phyloP scores from a whole-genome alignment of 2,113 vertebrate genomes.

The Morone saxatilis region DNA sequence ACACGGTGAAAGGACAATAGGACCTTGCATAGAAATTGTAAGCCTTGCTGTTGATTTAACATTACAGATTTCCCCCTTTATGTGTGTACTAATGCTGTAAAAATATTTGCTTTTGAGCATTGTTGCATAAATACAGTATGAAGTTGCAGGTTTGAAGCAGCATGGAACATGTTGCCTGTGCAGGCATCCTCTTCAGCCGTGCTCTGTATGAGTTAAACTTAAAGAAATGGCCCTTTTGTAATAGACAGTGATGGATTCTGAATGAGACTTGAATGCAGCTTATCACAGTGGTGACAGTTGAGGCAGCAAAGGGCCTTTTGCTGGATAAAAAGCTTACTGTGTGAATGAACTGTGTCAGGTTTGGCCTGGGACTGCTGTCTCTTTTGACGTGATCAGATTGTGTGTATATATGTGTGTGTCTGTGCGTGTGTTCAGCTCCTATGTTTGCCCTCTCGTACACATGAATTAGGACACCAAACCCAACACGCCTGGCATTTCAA shows the following conservation, averaged over 20 bases:
- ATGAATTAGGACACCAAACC: slow-evolving; percentile 69
- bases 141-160: not conserved
- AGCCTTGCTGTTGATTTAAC: not conserved
- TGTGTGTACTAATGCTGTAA: not conserved
- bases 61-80: not conserved
- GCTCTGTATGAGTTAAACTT: not conserved
- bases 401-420: slow-evolving; percentile 18
- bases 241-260: slow-evolving; percentile 10
- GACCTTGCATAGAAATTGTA: not conserved
- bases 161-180: not conserved
- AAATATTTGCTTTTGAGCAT: not conserved
- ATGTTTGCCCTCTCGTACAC: slow-evolving; percentile 47
- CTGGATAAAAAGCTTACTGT: slow-evolving; percentile 63
- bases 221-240: slow-evolving; percentile 26
- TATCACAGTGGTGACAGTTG: slow-evolving; percentile 27
- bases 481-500: slow-evolving; percentile 73
- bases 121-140: not conserved
- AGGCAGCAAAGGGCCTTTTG: slow-evolving; percentile 9
- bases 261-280: slow-evolving; percentile 32
- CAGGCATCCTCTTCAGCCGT: not conserved
- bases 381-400: slow-evolving; percentile 71
- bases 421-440: slow-evolving; percentile 16
- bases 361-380: slow-evolving; percentile 52
- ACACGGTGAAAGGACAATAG: not conserved
- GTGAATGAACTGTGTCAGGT: slow-evolving; percentile 62